Percentiles rank a stretch among this genome's conserved stretches.
These are phyloP conservation scores for Xylocampa areola DNA, from an alignment of 2,888 invertebrate species.

Conservation along the genomic window DNA sequence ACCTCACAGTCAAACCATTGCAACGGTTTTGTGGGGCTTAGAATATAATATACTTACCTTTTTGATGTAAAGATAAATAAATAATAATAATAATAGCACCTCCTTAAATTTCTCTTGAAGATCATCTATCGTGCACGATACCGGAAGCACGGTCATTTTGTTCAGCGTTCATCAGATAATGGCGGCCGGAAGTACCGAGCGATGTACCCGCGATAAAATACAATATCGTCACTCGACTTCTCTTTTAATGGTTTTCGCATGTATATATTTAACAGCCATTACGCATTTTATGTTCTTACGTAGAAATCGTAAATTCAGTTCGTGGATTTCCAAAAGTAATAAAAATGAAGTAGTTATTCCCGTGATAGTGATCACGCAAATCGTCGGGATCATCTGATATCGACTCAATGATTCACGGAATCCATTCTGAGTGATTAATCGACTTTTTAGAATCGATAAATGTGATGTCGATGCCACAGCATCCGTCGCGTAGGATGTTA, in stretches of 20 bases:
- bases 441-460: conserved; percentile 54
- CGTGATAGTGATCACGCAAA: conserved; percentile 47
- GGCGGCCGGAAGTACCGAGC: conserved; percentile 60
- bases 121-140: conserved; percentile 53
- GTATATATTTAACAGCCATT: conserved; percentile 52
- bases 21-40: too few relatives aligned
- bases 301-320: conserved; percentile 52
- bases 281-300: conserved; percentile 46
- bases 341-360: conserved; percentile 50
- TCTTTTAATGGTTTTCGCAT: conserved; percentile 57
- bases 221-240: conserved; percentile 46
- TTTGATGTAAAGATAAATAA: too few relatives aligned
- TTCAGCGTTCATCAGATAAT: conserved; percentile 63
- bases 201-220: conserved; percentile 55
- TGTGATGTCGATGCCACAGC: conserved; percentile 24
- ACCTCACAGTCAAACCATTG: too few relatives aligned
- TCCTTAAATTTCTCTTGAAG: conserved; percentile 27
- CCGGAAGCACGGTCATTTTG: conserved; percentile 64
- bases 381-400: conserved; percentile 28
- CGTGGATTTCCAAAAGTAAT: conserved; percentile 46
- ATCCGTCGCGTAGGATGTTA: conserved; percentile 9
- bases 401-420: conserved; percentile 43
- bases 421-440: conserved; percentile 31
- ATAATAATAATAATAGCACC: conserved; percentile 1
- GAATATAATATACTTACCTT: too few relatives aligned